Base-by-base conservation (phyloP, 2,888 invertebrate species). In the Campopleginae sp. region DNA sequence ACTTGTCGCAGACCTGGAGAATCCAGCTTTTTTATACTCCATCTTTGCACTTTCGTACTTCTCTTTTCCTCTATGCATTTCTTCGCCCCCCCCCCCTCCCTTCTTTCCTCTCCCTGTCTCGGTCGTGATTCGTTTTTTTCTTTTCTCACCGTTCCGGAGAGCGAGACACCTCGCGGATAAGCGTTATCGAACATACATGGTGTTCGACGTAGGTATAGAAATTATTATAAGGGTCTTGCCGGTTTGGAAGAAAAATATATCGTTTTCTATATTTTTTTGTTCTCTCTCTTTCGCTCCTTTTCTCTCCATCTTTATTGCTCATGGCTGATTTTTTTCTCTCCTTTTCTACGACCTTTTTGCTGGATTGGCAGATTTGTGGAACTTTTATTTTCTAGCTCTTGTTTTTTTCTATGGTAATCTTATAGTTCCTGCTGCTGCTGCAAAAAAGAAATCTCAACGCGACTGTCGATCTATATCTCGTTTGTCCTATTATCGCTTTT, bases 141-240 rank as follows among this genome's bases (percentile, higher is more conserved):
- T 42, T 42, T 71, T 72, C 44, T 66, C 80, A 76, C 76, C 68
- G 44, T 42, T 82, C 61, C 76, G 44, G 17, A 74, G 77, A 19
- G 42, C 23, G 48, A 42, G 65, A 61, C 80, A 78, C 83, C 70
- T 58, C 58, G 74, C 63, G 77, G 85, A 85, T 85, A 85, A 85
- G 79, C 82, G 48, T 58, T 85, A 85, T 85, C 85, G 79, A 48
- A 79, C 71, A 66, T 82, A 82, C 85, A 85, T 61, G 85, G 71
- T 80, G 82, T 87, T 84, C 76, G 82, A 79, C 86, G 79, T 80
- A 80, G 80, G 84, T 84, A 86, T 84, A 75, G 61, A 74, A 83
- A 78, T 86, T 84, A 84, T 82, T 86, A 82, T 76, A 76, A 82
- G 79, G 79, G 71, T 63, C 46, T 42, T 65, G 42, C 61, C 10